Conservation (phyloP, 2,113 vertebrate genomes). For the Hydrochoerus hydrochaeris region DNA sequence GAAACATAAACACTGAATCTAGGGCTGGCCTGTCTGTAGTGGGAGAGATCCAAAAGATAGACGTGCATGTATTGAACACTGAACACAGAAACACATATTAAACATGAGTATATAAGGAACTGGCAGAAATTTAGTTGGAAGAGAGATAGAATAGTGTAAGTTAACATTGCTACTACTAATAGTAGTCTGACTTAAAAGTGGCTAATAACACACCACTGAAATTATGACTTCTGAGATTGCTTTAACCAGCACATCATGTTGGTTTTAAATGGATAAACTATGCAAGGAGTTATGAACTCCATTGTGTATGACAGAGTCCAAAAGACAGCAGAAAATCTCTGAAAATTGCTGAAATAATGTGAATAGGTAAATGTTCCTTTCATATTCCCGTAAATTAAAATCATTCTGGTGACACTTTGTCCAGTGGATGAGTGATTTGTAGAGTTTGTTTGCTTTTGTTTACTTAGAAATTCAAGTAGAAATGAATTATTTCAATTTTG, state of each 20-base stretch:
- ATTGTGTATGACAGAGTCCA: not conserved
- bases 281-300: not conserved
- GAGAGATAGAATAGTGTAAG: not conserved
- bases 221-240: not conserved
- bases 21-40: fast-evolving
- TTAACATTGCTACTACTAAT: not conserved
- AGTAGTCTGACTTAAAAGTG: not conserved
- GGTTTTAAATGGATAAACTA: not conserved
- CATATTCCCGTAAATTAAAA: not conserved
- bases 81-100: not conserved
- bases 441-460: not conserved
- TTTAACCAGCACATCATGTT: not conserved
- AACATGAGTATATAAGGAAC: not conserved
- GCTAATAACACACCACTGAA: not conserved
- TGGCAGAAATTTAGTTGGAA: not conserved
- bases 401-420: not conserved
- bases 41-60: not conserved
- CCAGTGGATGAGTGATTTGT: not conserved
- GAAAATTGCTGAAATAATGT: not conserved
- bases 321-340: not conserved
- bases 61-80: not conserved
- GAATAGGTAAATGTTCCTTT: not conserved
- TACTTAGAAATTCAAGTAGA: not conserved
- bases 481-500: not conserved
- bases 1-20: not conserved